Conservation (phyloP, 2,113 vertebrate species). For the Tyrannus savana region DNA sequence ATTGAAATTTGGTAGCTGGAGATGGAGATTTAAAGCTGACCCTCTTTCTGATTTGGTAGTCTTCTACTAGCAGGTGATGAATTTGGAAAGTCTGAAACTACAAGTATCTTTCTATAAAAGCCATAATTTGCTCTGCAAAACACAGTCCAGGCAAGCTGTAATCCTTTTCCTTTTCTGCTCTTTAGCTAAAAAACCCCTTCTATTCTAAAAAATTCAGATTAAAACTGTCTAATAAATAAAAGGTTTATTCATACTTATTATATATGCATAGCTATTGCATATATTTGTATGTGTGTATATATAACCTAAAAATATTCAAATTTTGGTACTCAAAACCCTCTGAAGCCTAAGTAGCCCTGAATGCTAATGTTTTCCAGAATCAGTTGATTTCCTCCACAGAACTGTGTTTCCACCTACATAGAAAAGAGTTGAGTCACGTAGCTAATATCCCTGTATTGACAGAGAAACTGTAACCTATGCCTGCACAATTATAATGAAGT, state of each 20-base stretch:
- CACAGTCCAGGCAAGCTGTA: not conserved
- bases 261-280: accelerated
- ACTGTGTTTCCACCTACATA: not conserved
- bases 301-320: not conserved
- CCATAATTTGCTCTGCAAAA: not conserved
- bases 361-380: not conserved
- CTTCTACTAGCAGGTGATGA: not conserved
- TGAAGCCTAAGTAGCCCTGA: not conserved
- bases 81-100: not conserved
- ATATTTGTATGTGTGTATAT: not conserved
- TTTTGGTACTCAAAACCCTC: not conserved
- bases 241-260: not conserved
- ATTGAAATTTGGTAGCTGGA: not conserved
- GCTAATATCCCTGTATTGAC: not conserved
- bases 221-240: not conserved
- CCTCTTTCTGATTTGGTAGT: not conserved
- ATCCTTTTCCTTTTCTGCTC: not conserved
- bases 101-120: not conserved
- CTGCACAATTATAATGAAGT: not conserved
- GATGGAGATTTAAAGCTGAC: not conserved
- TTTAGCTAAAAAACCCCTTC: accelerated
- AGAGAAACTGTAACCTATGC: not conserved
- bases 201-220: not conserved
- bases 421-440: not conserved
- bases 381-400: not conserved